Evolutionary conservation across 2,113 vertebrate species (phyloP).

Genomic region (Trinectes maculatus): DNA sequence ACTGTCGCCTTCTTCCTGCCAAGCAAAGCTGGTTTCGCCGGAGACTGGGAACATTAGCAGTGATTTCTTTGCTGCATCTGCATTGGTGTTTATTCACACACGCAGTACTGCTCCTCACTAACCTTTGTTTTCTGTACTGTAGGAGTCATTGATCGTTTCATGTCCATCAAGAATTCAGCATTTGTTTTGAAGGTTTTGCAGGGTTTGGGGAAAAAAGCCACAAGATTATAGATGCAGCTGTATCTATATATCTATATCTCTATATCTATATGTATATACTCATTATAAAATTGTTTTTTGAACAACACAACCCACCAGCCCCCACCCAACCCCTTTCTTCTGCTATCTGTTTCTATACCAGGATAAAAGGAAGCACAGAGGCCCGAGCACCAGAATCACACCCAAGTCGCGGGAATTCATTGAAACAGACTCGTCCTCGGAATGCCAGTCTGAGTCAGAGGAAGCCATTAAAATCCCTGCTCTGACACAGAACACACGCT

Average conservation of each 20-base stretch:
- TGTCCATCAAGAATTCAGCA: slow-evolving; percentile 10
- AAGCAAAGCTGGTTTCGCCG: slow-evolving; percentile 36
- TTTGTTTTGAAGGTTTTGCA: slow-evolving; percentile 13
- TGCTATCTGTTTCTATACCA: slow-evolving; percentile 45
- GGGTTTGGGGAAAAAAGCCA: no score
- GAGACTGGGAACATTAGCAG: slow-evolving; percentile 19
- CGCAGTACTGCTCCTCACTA: not conserved
- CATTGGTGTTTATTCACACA: slow-evolving; percentile 19
- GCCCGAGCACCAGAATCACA: slow-evolving; percentile 88
- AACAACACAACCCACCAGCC: no score
- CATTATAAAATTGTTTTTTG: no score
- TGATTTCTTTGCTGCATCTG: slow-evolving; percentile 29
- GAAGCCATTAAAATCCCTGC: slow-evolving; percentile 86
- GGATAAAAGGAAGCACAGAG: slow-evolving; percentile 94
- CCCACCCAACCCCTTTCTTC: not conserved
- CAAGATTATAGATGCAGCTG: slow-evolving; percentile 15
- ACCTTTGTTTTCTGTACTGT: slow-evolving; percentile 9
- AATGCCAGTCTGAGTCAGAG: slow-evolving; percentile 94
- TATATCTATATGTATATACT: no score
- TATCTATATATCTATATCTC: not conserved
- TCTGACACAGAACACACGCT: slow-evolving; percentile 52
- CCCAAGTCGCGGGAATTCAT: slow-evolving; percentile 97
- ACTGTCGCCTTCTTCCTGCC: slow-evolving; percentile 22
- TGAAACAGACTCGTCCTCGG: slow-evolving; percentile 94
- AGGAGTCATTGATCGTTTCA: slow-evolving; percentile 8